phyloP scores from a whole-genome alignment of 1,140 invertebrate genomes.

The Lordiphosa stackelbergi region DNA sequence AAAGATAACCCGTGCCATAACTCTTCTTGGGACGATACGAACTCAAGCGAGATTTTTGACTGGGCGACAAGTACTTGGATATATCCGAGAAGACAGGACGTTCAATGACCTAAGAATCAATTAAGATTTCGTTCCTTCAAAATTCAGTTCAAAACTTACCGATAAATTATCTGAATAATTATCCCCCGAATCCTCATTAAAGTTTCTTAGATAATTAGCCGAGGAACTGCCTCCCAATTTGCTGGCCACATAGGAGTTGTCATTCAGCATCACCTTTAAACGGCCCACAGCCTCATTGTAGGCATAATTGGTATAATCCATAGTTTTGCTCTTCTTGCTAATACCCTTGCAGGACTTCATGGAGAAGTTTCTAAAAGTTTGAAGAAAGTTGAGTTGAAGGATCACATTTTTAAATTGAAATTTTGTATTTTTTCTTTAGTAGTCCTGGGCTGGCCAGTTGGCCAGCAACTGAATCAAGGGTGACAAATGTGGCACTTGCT shows the following conservation, averaged over 20 bases:
- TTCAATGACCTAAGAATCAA: constrained; percentile 53
- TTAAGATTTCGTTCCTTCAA: background rate
- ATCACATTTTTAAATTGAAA: constrained; percentile 48
- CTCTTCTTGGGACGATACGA: constrained; percentile 56
- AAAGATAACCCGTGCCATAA: constrained; percentile 39
- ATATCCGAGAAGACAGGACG: constrained; percentile 75
- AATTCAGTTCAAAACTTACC: constrained; percentile 25
- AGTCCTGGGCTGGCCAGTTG: constrained; percentile 26
- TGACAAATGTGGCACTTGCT: constrained; percentile 41
- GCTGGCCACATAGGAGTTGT: constrained; percentile 81
- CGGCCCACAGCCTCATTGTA: constrained; percentile 89
- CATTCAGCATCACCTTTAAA: constrained; percentile 85
- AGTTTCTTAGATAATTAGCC: constrained; percentile 65
- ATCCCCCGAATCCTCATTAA: constrained; percentile 79
- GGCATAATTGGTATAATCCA: constrained; percentile 88
- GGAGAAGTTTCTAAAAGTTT: constrained; percentile 63
- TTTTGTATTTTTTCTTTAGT: background rate
- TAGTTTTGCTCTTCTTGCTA: constrained; percentile 79
- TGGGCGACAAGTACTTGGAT: constrained; percentile 75
- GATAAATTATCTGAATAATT: constrained; percentile 77
- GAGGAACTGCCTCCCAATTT: constrained; percentile 37
- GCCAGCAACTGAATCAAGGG: constrained; percentile 35
- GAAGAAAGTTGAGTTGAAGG: constrained; percentile 10
- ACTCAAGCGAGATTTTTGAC: constrained; percentile 65
- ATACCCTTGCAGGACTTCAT: constrained; percentile 72